phyloP scores from a whole-genome alignment of 2,888 invertebrate species.

The Apodemia duryi region DNA sequence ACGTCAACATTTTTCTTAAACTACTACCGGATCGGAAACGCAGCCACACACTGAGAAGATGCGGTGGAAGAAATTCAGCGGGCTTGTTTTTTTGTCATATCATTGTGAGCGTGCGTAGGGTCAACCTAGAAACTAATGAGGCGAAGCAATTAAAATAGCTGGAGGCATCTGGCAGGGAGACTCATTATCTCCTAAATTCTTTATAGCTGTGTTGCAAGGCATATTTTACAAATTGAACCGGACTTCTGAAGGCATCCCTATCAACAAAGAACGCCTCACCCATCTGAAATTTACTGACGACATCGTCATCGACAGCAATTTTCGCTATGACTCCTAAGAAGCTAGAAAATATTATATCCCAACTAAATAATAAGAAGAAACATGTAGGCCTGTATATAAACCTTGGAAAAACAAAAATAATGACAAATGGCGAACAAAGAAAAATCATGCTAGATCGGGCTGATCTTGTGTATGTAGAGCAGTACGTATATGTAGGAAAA shows the following conservation, averaged over 20 bases:
- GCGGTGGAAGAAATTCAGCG: too few species aligned
- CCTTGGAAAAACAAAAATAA: neutral
- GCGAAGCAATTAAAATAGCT: conserved; percentile 16
- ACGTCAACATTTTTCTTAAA: too few species aligned
- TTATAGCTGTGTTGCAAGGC: conserved; percentile 16
- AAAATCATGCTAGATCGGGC: too few species aligned
- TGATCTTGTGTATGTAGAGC: too few species aligned
- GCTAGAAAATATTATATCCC: conserved; percentile 2
- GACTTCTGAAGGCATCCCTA: neutral
- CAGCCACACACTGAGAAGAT: too few species aligned
- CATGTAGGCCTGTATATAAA: neutral
- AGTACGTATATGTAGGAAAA: too few species aligned
- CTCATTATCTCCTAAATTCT: conserved; percentile 24
- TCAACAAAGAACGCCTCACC: conserved; percentile 14
- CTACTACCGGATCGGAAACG: too few species aligned
- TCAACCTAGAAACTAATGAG: conserved; percentile 20
- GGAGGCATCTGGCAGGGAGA: conserved; percentile 25
- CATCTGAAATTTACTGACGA: conserved; percentile 20
- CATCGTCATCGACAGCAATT: conserved; percentile 7
- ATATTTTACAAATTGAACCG: neutral
- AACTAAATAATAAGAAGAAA: neutral
- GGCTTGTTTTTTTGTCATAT: too few species aligned
- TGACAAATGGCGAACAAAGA: neutral
- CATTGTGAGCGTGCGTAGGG: neutral
- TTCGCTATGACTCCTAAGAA: conserved; percentile 13